A percentile compares a stretch with the other conserved stretches of the same genome.
phyloP scores from a whole-genome alignment of 2,797 vertebrate genomes.

The Schizopygopsis pylzovi region DNA sequence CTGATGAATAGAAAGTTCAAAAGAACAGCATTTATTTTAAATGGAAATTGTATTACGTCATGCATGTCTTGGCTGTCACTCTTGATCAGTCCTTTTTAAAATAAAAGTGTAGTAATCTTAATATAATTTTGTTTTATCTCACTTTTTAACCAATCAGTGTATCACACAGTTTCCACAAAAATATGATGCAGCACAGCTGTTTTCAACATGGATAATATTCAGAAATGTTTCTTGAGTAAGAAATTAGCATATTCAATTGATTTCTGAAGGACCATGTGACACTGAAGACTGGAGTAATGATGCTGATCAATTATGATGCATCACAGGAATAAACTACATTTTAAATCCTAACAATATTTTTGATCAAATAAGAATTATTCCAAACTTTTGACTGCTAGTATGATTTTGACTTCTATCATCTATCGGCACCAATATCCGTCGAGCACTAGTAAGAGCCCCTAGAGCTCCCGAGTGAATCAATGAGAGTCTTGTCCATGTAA shows the following conservation, averaged over 20 bases:
- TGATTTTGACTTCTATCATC: background rate
- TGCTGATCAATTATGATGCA: too few relatives aligned
- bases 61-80: background rate
- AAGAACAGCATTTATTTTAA: background rate
- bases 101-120: too few relatives aligned
- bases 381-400: background rate
- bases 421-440: background rate
- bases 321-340: too few relatives aligned
- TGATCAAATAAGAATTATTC: background rate
- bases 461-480: background rate
- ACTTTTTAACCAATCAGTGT: background rate
- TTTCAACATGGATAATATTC: background rate
- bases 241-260: background rate
- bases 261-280: background rate
- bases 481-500: conserved; percentile 7
- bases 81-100: too few relatives aligned
- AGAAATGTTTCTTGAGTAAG: background rate
- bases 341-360: too few relatives aligned
- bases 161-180: background rate
- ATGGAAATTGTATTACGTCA: background rate
- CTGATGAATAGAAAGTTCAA: background rate
- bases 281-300: background rate
- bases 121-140: background rate
- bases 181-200: background rate
- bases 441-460: background rate